phyloP scores from a whole-genome alignment of 2,113 vertebrate species.

The Aleadryas rufinucha region DNA sequence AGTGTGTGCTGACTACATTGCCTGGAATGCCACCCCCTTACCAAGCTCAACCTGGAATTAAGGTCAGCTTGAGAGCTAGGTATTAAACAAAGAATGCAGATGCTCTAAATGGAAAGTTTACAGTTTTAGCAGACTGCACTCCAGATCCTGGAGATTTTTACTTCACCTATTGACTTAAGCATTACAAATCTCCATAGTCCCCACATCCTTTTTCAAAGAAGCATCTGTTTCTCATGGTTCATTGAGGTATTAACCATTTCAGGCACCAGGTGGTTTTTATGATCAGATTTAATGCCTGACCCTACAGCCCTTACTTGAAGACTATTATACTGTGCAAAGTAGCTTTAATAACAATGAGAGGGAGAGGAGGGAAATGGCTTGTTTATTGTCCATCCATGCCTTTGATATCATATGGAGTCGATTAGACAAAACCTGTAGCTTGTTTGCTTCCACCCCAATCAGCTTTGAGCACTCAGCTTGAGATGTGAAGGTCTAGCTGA shows the following conservation, averaged over 20 bases:
- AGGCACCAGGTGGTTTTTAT: constrained; percentile 61
- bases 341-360: background rate
- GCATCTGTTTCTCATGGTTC: constrained; percentile 75
- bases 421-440: background rate
- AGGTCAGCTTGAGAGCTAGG: constrained; percentile 1
- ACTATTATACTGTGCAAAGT: background rate
- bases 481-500: background rate
- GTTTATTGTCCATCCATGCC: background rate
- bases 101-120: constrained; percentile 68
- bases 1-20: background rate
- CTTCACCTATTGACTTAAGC: constrained; percentile 69
- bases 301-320: constrained; percentile 3
- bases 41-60: constrained; percentile 27
- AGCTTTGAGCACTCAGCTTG: background rate
- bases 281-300: constrained; percentile 42
- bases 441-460: background rate
- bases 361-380: background rate
- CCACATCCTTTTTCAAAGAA: constrained; percentile 58
- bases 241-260: constrained; percentile 46
- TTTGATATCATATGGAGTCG: background rate
- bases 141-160: constrained; percentile 65
- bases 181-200: constrained; percentile 69
- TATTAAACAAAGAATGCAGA: constrained; percentile 63
- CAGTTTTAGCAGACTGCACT: constrained; percentile 62
- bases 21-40: constrained; percentile 6